phyloP scores from a whole-genome alignment of 92 coral and sea anemone genomes.

The Hydrozoanthus gracilis region DNA sequence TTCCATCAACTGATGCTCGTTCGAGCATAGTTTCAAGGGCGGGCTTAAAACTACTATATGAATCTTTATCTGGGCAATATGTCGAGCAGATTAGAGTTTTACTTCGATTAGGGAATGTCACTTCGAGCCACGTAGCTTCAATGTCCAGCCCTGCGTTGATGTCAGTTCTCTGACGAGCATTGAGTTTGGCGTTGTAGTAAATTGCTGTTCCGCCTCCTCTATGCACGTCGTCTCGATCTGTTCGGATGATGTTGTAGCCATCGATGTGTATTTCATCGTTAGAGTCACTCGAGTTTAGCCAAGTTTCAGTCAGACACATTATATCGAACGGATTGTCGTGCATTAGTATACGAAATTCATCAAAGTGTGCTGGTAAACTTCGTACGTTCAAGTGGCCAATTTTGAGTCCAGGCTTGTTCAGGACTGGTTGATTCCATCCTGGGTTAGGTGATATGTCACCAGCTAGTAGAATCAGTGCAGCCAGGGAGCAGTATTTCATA shows the following conservation, averaged over 20 bases:
- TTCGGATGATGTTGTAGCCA: slow-evolving; percentile 39
- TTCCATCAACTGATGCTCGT: slow-evolving; percentile 33
- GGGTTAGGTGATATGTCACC: slow-evolving; percentile 30
- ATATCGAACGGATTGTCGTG: slow-evolving; percentile 19
- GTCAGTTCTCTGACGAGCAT: slow-evolving; percentile 22
- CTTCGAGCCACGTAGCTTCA: slow-evolving; percentile 49
- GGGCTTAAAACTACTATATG: slow-evolving; percentile 25
- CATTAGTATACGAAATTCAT: slow-evolving; percentile 9
- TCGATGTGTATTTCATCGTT: slow-evolving; percentile 25
- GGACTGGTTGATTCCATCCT: slow-evolving; percentile 27
- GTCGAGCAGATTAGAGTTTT: slow-evolving; percentile 39
- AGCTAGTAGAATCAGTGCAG: slow-evolving; percentile 5
- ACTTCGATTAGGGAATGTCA: slow-evolving; percentile 40
- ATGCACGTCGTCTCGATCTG: slow-evolving; percentile 3
- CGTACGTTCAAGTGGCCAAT: slow-evolving; percentile 12
- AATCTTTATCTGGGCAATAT: slow-evolving; percentile 37
- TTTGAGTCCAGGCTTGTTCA: slow-evolving; percentile 4
- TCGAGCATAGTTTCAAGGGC: slow-evolving; percentile 33
- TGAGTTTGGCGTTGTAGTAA: slow-evolving; percentile 27
- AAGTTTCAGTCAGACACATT: slow-evolving; percentile 24
- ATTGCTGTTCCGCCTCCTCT: slow-evolving; percentile 47
- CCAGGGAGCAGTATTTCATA: background rate
- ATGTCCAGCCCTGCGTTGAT: slow-evolving; percentile 20
- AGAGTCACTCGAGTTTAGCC: background rate
- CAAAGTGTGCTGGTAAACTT: slow-evolving; percentile 2